Base-by-base conservation (phyloP, 2,113 vertebrate species). In the Pycnonotus jocosus region DNA sequence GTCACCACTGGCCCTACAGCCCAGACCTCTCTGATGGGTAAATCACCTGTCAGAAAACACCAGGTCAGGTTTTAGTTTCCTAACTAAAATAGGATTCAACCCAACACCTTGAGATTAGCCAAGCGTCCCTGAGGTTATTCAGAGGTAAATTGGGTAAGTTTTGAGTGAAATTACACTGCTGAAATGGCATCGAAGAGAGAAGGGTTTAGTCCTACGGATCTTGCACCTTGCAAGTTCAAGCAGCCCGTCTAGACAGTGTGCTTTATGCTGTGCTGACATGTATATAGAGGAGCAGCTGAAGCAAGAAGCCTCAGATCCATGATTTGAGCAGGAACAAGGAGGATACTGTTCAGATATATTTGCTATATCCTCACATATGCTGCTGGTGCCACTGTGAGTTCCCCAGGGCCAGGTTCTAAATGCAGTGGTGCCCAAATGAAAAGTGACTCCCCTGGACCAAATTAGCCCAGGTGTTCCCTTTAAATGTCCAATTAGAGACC, bases 261-360 rank as follows among this genome's bases (percentile, higher is more conserved):
- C 78, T 94, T 96, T 50, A 81, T 66, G 73, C 86, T 72, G 73
- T 54, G 86, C 57, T 81, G 73, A 84, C 53, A 42, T 78, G 86
- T 79, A 50, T 69, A 65, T 21, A 66, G 73, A 72, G 35, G 20
- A 94, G 45, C 54, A 93, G 69, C 9, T 86, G 90, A 70, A 87
- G 54, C 82, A 94, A 90, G 80, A 81, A 86, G 65, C 69, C 80
- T 72, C 61, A 25, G 11, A 74, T 6, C 66, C 40, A 6, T 6
- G 56, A 51, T 48, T 78, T 2, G 7, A 74, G 61, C 31, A 96
- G 45, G 81, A 93, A 92, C 53, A 93, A 94, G 82, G 38, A 62
- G 73, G 65, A 54, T 1, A 31, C 57, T 87, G 88, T 92, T 92
- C 42, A 44, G 61, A 11, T 79, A 3, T 50, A 37, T 48, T 66